Conservation (phyloP, 2,888 invertebrate genomes). For the Mactromeris polynyma region DNA sequence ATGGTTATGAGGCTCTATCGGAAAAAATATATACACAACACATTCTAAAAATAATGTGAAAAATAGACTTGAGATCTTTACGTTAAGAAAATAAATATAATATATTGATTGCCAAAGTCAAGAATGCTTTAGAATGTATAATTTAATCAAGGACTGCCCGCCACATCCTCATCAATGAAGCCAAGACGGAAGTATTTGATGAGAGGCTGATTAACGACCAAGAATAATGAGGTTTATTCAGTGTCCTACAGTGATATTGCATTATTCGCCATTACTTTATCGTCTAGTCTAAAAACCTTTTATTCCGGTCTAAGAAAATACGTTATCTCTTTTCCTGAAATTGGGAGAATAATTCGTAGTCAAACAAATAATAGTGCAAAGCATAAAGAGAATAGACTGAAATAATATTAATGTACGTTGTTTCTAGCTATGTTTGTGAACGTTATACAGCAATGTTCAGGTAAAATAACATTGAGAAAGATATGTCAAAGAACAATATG, state of each 20-base stretch:
- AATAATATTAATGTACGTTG: not conserved
- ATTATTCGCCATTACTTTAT: not conserved
- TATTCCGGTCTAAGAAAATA: not conserved
- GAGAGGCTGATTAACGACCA: not conserved
- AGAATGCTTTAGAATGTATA: constrained; percentile 56
- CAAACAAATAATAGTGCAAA: not conserved
- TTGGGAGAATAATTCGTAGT: not conserved
- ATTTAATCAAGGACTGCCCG: constrained; percentile 55
- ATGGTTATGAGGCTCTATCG: too few relatives aligned
- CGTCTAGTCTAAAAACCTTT: not conserved
- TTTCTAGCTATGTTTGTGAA: not conserved
- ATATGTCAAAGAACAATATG: too few relatives aligned
- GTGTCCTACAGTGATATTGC: constrained; percentile 3
- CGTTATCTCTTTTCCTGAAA: not conserved
- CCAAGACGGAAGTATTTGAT: not conserved
- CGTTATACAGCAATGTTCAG: too few relatives aligned
- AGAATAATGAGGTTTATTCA: not conserved
- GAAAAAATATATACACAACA: too few relatives aligned
- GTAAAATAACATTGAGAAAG: too few relatives aligned
- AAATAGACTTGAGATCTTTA: too few relatives aligned
- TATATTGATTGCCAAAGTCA: constrained; percentile 45
- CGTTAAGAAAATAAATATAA: constrained; percentile 63
- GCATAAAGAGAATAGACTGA: not conserved
- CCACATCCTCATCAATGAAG: constrained; percentile 62
- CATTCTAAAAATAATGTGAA: too few relatives aligned